Evolutionary conservation across 2,113 vertebrate genomes (phyloP).

Genomic region (Arenaria interpres): DNA sequence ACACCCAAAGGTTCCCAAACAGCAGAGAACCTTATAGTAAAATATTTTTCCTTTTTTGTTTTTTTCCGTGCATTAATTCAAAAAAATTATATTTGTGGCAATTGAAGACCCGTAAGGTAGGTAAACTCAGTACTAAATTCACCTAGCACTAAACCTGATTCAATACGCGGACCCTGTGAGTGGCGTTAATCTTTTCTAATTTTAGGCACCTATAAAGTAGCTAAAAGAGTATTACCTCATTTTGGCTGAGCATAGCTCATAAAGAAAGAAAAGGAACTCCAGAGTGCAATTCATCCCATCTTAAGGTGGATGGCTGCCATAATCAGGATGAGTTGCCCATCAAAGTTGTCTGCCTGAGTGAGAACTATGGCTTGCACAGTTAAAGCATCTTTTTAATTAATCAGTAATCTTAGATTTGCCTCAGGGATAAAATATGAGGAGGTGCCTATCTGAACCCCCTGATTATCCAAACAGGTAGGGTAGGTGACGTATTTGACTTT

Average conservation of each 20-base stretch:
- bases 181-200: not conserved
- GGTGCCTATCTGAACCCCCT: not conserved
- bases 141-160: not conserved
- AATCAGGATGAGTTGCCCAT: not conserved
- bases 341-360: not conserved
- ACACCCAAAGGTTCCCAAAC: not conserved
- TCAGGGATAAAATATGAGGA: not conserved
- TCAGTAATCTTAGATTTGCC: not conserved
- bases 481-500: not conserved
- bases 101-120: not conserved
- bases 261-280: not conserved
- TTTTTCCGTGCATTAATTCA: not conserved
- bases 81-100: not conserved
- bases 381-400: not conserved
- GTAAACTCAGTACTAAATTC: not conserved
- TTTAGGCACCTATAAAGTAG: not conserved
- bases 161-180: not conserved
- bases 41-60: not conserved
- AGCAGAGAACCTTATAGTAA: not conserved
- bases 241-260: not conserved
- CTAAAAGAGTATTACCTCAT: not conserved
- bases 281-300: not conserved
- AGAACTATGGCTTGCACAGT: not conserved
- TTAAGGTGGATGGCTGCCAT: not conserved
- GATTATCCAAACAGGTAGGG: not conserved